Percentiles rank a stretch among this genome's conserved stretches.
Evolutionary conservation across 1,140 invertebrate species (phyloP).

Genomic region (Brachionus koreanus): DNA sequence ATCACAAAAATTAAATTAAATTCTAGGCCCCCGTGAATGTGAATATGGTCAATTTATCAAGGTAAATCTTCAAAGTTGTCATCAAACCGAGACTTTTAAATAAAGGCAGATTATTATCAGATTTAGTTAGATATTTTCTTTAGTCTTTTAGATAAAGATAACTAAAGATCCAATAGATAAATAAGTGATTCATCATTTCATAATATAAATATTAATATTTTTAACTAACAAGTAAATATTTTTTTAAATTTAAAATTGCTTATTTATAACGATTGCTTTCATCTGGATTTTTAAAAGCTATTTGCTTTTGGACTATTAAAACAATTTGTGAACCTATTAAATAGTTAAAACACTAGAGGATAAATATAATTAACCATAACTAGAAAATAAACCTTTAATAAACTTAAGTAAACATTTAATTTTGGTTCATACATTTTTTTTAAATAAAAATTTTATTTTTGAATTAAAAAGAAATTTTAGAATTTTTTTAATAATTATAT

Average conservation of each 20-base stretch:
- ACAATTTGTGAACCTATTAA: not conserved
- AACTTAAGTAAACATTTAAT: not conserved
- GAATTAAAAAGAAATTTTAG: not conserved
- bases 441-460: not conserved
- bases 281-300: not conserved
- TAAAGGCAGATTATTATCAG: not conserved
- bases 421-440: not conserved
- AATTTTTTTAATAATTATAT: not conserved
- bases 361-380: not conserved
- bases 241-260: not conserved
- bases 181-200: not conserved
- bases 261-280: no score
- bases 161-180: not conserved
- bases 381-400: not conserved
- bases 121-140: not conserved
- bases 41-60: not conserved
- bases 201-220: not conserved
- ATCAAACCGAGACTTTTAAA: not conserved
- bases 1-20: not conserved
- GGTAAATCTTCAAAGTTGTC: not conserved
- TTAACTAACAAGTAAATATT: not conserved
- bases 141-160: not conserved
- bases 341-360: not conserved
- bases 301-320: not conserved
- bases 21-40: not conserved